Evolutionary conservation across 2,888 invertebrate genomes (phyloP), one percentile per base, ranked within the genome.

Genomic region (Diarsia brunnea): DNA sequence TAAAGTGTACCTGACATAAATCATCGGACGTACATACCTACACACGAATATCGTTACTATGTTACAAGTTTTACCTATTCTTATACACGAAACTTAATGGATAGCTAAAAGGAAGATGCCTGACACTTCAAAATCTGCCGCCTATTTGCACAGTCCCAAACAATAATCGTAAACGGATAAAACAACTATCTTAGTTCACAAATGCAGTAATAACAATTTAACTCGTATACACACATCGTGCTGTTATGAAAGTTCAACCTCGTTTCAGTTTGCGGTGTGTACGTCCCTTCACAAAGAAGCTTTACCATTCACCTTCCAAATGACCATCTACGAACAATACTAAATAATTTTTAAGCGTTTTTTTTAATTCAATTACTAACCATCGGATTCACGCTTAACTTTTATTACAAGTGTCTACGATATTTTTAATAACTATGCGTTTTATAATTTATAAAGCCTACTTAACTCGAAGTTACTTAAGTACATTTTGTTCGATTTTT

Each of bases 401-500:
- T 93, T 93, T 93, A 95, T 93, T 93, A 93, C 91, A 92, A 92
- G 91, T 93, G 89, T 92, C 95, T 95, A 95, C 95, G 90, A 94
- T 95, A 95, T 92, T 90, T 91, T 92, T 91, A 87, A 91, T 91
- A 93, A 92, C 95, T 96, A 96, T 93, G 96, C 95, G 93, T 95
- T 92, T 91, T 95, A 95, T 94, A 95, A 96, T 96, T 96, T 96
- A 95, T 96, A 95, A 96, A 96, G 96, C 96, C 95, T 96, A 96
- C 95, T 95, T 95, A 96, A 92, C 94, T 93, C 94, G 92, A 95
- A 91, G 92, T 95, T 95, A 95, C 95, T 96, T 96, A 96, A 96
- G 96, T 96, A 96, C 96, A 95, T 95, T 95, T 95, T 96, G 95
- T 95, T 96, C 95, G 94, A 95, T 95, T 94, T 93, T 91, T 87